Conservation (phyloP, 2,888 invertebrate species). For the Helobdella robusta region DNA sequence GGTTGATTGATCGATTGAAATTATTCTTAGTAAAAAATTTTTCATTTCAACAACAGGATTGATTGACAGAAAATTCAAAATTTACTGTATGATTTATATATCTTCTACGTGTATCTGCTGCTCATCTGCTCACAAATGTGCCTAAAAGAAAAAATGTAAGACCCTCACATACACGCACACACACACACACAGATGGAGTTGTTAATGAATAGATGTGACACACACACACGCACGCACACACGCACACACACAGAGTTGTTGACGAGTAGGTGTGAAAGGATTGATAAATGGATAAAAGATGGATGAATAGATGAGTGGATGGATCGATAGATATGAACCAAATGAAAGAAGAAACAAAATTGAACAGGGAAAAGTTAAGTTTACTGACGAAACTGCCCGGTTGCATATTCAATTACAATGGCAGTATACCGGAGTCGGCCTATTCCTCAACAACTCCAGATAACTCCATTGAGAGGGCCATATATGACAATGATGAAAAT, state of each 20-base stretch:
- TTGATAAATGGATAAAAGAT: too few species aligned
- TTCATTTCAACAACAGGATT: too few species aligned
- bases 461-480: conserved; percentile 35
- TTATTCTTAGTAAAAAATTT: too few species aligned
- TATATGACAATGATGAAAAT: conserved; percentile 31
- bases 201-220: background rate
- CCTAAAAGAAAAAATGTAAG: too few species aligned
- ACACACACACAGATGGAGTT: background rate
- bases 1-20: too few species aligned
- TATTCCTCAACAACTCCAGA: conserved; percentile 28
- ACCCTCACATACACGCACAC: conserved; percentile 3
- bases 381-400: conserved; percentile 28
- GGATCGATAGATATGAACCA: background rate
- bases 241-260: background rate
- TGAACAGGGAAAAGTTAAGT: background rate
- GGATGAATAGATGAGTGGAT: background rate
- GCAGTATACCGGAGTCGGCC: conserved; percentile 32
- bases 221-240: conserved; percentile 3
- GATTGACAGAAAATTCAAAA: too few species aligned
- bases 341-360: too few species aligned
- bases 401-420: conserved; percentile 35
- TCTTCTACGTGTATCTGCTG: too few species aligned
- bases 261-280: too few species aligned
- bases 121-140: too few species aligned
- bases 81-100: too few species aligned